These are phyloP conservation scores for Pangasius mekongensis DNA, from an alignment of 2,797 vertebrate genomes.

Conservation along the genomic window DNA sequence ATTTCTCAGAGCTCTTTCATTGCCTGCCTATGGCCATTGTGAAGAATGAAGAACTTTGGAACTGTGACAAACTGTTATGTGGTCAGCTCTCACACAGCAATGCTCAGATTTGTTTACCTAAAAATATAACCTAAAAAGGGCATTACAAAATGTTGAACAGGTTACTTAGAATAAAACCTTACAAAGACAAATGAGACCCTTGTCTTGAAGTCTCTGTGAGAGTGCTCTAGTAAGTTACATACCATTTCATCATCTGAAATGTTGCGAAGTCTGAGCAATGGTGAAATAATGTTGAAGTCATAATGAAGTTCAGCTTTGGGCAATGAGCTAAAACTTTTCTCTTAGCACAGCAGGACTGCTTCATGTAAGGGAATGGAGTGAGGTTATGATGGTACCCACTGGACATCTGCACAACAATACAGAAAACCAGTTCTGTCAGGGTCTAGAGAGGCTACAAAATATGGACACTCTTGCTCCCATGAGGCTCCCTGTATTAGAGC, in stretches of 20 bases:
- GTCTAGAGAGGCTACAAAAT: slow-evolving; percentile 51
- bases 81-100: slow-evolving; percentile 6
- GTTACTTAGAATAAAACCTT: neutral
- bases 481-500: slow-evolving; percentile 14
- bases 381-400: slow-evolving; percentile 71
- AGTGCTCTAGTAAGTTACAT: slow-evolving; percentile 30
- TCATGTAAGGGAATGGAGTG: slow-evolving; percentile 67
- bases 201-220: slow-evolving; percentile 15
- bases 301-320: slow-evolving; percentile 33
- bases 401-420: slow-evolving; percentile 73
- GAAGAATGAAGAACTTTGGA: slow-evolving; percentile 9
- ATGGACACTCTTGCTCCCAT: slow-evolving; percentile 23
- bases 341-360: slow-evolving; percentile 58
- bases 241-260: slow-evolving; percentile 38
- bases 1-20: slow-evolving; percentile 28
- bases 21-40: slow-evolving; percentile 30
- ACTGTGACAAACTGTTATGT: slow-evolving; percentile 16
- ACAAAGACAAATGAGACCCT: neutral
- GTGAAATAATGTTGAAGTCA: slow-evolving; percentile 65
- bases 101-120: neutral
- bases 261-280: slow-evolving; percentile 31
- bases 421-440: slow-evolving; percentile 68
- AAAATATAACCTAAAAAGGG: neutral
- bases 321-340: slow-evolving; percentile 51
- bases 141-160: neutral